Evolutionary conservation across 2,113 vertebrate genomes (phyloP).

Genomic region (Leptobrachium leishanense): DNA sequence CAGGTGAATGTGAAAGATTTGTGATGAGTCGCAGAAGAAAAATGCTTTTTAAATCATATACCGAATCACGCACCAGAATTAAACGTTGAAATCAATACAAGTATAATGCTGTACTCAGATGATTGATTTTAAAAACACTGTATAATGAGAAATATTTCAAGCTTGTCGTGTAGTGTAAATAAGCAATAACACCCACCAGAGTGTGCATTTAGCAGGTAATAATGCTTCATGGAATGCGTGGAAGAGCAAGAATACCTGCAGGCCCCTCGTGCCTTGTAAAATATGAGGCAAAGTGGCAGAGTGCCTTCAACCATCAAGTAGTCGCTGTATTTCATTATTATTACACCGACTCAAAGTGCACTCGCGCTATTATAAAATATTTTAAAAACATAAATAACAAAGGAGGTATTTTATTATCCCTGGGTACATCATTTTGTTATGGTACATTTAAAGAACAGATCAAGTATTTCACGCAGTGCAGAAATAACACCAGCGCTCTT

Average conservation of each 20-base stretch:
- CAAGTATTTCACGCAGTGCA: slow-evolving; percentile 38
- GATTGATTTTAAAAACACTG: slow-evolving; percentile 30
- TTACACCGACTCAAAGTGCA: slow-evolving; percentile 45
- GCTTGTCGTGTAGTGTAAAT: slow-evolving; percentile 39
- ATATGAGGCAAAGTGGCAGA: slow-evolving; percentile 37
- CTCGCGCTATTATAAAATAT: slow-evolving; percentile 49
- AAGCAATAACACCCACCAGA: slow-evolving; percentile 44
- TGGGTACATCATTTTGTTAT: slow-evolving; percentile 44
- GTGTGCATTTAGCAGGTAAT: slow-evolving; percentile 36
- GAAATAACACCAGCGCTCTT: slow-evolving; percentile 14
- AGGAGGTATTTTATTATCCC: slow-evolving; percentile 47
- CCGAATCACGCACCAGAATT: slow-evolving; percentile 20
- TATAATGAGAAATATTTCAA: slow-evolving; percentile 35
- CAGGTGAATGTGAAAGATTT: not conserved
- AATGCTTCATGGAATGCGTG: slow-evolving; percentile 36
- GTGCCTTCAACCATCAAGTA: slow-evolving; percentile 44
- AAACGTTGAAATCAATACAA: slow-evolving; percentile 39
- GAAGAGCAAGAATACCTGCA: slow-evolving; percentile 28
- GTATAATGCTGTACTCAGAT: slow-evolving; percentile 31
- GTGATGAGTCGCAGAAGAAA: not conserved
- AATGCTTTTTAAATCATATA: slow-evolving; percentile 25
- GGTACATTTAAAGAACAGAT: slow-evolving; percentile 49
- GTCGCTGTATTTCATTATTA: slow-evolving; percentile 46
- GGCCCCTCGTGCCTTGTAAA: slow-evolving; percentile 48
- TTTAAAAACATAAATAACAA: slow-evolving; percentile 50